Conservation (phyloP, 2,113 vertebrate species). For the Crotalus tigris region DNA sequence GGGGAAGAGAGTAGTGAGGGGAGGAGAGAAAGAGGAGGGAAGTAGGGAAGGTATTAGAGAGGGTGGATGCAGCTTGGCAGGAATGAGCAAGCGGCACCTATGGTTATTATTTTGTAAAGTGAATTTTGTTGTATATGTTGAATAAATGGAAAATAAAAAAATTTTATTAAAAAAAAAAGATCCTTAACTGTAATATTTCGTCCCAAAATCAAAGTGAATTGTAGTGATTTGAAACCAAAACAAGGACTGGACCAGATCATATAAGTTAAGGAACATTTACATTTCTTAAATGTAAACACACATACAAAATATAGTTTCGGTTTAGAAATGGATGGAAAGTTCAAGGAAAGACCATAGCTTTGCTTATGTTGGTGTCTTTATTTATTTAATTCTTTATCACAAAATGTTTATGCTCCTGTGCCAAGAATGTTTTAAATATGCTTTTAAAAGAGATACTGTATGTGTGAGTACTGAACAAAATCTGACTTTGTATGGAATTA, state of each 20-base stretch:
- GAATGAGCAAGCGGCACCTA: no score
- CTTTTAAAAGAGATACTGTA: neutral
- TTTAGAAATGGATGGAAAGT: constrained; percentile 18
- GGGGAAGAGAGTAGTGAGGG: no score
- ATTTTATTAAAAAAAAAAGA: neutral
- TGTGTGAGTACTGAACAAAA: constrained; percentile 24
- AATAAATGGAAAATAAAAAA: no score
- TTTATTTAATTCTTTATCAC: neutral
- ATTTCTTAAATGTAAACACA: neutral
- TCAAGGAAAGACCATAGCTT: constrained; percentile 19
- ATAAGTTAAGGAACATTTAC: neutral
- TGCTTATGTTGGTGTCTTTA: constrained; percentile 5
- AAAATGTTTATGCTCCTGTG: constrained; percentile 23
- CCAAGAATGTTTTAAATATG: constrained; percentile 44
- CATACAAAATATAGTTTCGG: neutral
- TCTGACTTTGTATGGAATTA: constrained; percentile 19
- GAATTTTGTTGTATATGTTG: no score
- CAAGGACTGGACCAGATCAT: neutral
- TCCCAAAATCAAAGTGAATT: neutral
- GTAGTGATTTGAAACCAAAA: neutral
- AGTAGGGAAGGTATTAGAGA: no score
- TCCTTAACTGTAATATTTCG: neutral
- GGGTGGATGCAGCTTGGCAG: no score
- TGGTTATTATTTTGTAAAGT: no score
- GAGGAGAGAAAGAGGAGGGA: no score